Percentiles rank a stretch among this genome's conserved stretches.
Conservation (phyloP, 2,797 vertebrate species). For the Pseudotriccus pelzelni region DNA sequence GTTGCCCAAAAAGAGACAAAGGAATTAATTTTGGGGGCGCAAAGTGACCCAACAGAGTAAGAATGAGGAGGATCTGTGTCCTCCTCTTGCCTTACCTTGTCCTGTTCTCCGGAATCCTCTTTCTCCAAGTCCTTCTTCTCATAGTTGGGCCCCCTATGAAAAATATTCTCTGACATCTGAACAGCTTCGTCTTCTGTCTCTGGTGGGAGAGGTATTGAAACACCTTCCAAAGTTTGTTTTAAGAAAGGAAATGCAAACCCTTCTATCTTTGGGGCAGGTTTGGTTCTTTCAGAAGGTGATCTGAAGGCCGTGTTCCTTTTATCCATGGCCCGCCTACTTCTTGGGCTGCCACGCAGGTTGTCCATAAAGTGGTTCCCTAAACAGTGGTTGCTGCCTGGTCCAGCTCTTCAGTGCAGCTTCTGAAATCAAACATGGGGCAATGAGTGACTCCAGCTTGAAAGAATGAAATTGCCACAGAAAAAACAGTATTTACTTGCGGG, state of each 20-base stretch:
- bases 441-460: background rate
- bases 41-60: background rate
- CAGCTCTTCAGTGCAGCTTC: background rate
- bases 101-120: fast-evolving
- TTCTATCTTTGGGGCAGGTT: fast-evolving
- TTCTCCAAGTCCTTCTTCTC: background rate
- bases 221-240: background rate
- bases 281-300: fast-evolving
- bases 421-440: background rate
- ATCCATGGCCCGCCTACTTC: background rate
- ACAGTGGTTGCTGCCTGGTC: background rate
- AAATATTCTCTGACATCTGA: fast-evolving
- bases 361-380: background rate
- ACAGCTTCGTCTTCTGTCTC: fast-evolving
- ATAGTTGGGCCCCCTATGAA: fast-evolving
- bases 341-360: fast-evolving
- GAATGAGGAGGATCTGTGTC: background rate
- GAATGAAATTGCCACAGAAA: background rate
- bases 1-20: background rate
- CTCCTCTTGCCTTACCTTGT: background rate
- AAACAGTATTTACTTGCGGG: background rate
- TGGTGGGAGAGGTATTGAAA: background rate
- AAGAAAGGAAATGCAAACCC: fast-evolving
- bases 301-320: fast-evolving
- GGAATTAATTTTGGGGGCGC: background rate